phyloP scores from a whole-genome alignment of 2,113 vertebrate species.

The Thomomys bottae region DNA sequence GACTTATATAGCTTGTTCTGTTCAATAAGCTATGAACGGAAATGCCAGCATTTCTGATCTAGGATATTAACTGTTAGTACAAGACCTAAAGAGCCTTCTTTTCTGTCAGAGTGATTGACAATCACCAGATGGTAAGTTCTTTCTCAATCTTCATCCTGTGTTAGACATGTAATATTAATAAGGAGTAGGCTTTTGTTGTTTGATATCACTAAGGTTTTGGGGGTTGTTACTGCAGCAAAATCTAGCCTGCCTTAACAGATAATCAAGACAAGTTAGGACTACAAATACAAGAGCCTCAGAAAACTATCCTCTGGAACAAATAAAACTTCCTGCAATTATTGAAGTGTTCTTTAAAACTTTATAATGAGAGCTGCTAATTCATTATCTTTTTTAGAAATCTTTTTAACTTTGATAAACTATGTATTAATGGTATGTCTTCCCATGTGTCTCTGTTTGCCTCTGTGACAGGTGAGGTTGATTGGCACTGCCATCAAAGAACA shows the following conservation, averaged over 20 bases:
- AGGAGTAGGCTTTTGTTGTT: background rate
- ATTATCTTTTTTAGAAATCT: background rate
- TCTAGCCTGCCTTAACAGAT: background rate
- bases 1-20: background rate
- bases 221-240: constrained; percentile 18
- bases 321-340: background rate
- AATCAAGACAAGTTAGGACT: background rate
- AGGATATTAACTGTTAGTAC: background rate
- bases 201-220: background rate
- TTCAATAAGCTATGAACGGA: background rate
- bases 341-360: background rate
- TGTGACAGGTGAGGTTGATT: background rate
- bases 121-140: background rate
- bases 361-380: background rate
- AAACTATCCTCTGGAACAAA: background rate
- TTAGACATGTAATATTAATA: background rate
- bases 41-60: background rate
- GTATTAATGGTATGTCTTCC: background rate
- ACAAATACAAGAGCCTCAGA: background rate
- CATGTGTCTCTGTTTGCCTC: background rate
- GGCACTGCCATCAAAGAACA: background rate
- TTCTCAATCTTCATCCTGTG: background rate
- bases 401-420: constrained; percentile 9
- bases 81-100: background rate
- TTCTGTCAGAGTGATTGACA: background rate